Percentiles rank a stretch among this genome's conserved stretches.
These are phyloP conservation scores for Ptychochromis oligacanthus DNA, from an alignment of 2,113 vertebrate genomes.

Conservation along the genomic window DNA sequence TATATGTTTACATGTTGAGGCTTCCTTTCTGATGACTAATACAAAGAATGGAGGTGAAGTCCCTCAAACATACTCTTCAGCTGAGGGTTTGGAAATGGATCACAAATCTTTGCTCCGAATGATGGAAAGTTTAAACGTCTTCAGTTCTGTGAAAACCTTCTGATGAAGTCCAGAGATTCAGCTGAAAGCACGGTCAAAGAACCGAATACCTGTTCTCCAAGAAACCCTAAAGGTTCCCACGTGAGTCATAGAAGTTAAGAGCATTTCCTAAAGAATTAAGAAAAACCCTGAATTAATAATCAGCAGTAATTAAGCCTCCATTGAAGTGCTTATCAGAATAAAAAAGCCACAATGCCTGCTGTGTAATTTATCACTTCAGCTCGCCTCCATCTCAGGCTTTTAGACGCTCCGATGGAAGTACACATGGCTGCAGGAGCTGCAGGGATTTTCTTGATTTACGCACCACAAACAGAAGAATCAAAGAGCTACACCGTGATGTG, in stretches of 20 bases:
- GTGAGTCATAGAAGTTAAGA: not conserved
- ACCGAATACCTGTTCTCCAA: not conserved
- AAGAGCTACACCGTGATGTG: not conserved
- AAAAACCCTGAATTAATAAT: not conserved
- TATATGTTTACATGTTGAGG: not conserved
- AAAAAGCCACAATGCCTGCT: not conserved
- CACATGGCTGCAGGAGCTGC: constrained; percentile 7
- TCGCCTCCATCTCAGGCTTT: not conserved
- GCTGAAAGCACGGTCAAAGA: not conserved
- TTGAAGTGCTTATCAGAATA: not conserved
- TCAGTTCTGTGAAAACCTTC: too few relatives aligned
- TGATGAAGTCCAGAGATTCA: not conserved
- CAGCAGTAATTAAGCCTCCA: not conserved
- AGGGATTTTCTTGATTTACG: not conserved
- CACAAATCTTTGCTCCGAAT: not conserved
- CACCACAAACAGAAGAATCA: not conserved
- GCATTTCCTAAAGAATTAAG: not conserved
- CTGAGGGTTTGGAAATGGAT: not conserved
- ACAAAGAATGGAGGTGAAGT: not conserved
- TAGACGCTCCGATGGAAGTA: not conserved
- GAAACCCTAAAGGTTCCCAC: not conserved
- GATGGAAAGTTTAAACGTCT: not conserved
- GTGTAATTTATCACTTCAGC: not conserved
- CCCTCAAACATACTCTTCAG: not conserved
- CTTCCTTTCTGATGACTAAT: not conserved